These are phyloP conservation scores for Zaprionus ornatus DNA, from an alignment of 1,140 invertebrate species.

Conservation along the genomic window DNA sequence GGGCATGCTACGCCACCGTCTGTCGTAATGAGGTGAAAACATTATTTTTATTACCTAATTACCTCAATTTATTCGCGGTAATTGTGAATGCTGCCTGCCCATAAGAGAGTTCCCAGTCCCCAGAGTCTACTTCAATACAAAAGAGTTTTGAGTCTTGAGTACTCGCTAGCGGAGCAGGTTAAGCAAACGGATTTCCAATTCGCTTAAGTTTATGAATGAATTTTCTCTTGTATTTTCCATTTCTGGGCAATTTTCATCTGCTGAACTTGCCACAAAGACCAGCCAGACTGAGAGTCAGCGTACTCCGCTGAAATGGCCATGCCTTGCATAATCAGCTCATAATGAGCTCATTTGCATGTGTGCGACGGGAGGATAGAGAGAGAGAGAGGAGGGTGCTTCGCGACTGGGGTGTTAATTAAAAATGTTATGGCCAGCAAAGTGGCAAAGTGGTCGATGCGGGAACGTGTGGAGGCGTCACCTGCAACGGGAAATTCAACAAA, in stretches of 20 bases:
- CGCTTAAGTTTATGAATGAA: slow-evolving; percentile 76
- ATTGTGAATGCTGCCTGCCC: slow-evolving; percentile 59
- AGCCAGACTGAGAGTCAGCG: slow-evolving; percentile 14
- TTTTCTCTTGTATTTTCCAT: slow-evolving; percentile 47
- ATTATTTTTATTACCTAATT: slow-evolving; percentile 83
- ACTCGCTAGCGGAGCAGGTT: slow-evolving; percentile 52
- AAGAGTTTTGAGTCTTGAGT: slow-evolving; percentile 23
- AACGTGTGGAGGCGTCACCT: slow-evolving; percentile 11
- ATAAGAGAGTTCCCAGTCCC: slow-evolving; percentile 33
- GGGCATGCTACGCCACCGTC: slow-evolving; percentile 3
- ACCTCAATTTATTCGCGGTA: slow-evolving; percentile 80
- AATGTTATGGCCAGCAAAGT: slow-evolving; percentile 28
- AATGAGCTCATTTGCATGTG: slow-evolving; percentile 76
- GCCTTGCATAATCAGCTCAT: slow-evolving; percentile 70
- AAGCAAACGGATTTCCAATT: slow-evolving; percentile 78
- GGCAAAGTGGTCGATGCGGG: slow-evolving; percentile 15
- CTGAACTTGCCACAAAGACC: slow-evolving; percentile 48
- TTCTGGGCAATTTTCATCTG: slow-evolving; percentile 50
- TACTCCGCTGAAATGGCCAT: slow-evolving; percentile 32
- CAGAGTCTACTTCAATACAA: neutral
- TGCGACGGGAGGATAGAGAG: neutral
- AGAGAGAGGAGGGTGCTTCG: neutral
- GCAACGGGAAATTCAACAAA: slow-evolving; percentile 15
- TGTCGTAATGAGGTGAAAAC: slow-evolving; percentile 74
- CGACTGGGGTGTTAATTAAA: slow-evolving; percentile 38